phyloP scores from a whole-genome alignment of 2,888 invertebrate species.

The Yponomeuta evonymella region DNA sequence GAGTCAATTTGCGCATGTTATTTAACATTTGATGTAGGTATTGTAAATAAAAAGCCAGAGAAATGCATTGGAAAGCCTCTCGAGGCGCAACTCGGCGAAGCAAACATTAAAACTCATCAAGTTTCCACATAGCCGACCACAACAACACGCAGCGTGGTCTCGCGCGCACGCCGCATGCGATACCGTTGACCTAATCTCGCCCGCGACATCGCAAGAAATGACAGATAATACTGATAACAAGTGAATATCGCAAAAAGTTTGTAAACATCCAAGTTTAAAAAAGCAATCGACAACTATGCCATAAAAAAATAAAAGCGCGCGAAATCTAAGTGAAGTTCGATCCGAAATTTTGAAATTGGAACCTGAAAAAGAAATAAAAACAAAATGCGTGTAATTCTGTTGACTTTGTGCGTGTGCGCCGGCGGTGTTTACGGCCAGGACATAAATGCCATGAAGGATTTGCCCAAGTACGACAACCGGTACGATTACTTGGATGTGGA shows the following conservation, averaged over 20 bases:
- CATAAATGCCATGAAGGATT: conserved; percentile 42
- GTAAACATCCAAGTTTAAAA: neutral
- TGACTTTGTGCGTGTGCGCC: conserved; percentile 32
- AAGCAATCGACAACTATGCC: neutral
- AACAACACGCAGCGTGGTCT: conserved; percentile 32
- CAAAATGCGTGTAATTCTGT: conserved; percentile 50
- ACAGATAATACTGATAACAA: neutral
- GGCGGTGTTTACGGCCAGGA: conserved; percentile 48
- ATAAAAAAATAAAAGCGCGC: neutral
- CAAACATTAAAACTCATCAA: conserved; percentile 21
- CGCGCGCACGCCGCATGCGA: conserved; percentile 38
- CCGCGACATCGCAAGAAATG: neutral
- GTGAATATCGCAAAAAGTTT: neutral
- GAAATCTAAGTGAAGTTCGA: neutral
- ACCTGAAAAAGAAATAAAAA: neutral
- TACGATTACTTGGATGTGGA: conserved; percentile 84
- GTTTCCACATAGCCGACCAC: conserved; percentile 32
- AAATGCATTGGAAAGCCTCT: neutral
- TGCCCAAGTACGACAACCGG: conserved; percentile 71
- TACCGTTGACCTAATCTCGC: neutral
- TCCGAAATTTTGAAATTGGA: neutral
- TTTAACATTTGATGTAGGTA: too few relatives aligned
- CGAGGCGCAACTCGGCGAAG: neutral
- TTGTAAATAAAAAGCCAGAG: neutral
- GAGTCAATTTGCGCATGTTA: too few relatives aligned